Conservation (phyloP, 2,888 invertebrate species). For the Acanthacorydalis orientalis region DNA sequence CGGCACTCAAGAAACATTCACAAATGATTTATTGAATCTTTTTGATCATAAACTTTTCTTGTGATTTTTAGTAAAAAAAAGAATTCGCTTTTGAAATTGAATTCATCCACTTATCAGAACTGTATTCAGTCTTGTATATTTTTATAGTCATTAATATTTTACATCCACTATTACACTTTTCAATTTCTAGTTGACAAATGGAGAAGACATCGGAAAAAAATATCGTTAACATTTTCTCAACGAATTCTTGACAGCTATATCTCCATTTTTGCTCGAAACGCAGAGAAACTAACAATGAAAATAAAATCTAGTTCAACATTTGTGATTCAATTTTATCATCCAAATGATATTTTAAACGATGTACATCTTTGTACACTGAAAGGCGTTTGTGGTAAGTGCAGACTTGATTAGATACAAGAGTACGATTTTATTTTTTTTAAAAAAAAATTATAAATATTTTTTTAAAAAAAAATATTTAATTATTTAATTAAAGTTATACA, state of each 20-base stretch:
- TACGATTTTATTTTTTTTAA: background rate
- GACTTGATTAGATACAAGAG: background rate
- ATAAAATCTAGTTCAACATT: background rate
- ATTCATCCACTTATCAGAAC: no score
- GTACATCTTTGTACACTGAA: conserved; percentile 1
- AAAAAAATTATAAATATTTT: no score
- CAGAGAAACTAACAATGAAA: background rate
- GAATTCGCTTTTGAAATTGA: no score
- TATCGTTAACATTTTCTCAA: conserved; percentile 1
- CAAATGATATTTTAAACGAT: background rate
- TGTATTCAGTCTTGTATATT: no score
- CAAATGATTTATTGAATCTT: no score
- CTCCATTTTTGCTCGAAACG: background rate
- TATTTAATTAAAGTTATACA: no score
- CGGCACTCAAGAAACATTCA: no score
- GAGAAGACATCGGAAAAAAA: conserved; percentile 1
- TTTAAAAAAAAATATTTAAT: no score
- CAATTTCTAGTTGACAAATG: background rate
- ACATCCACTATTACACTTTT: background rate
- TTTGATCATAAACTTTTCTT: no score
- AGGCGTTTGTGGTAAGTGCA: conserved; percentile 1
- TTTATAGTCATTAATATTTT: background rate
- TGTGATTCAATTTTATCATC: background rate
- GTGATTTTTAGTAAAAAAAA: no score
- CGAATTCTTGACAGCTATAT: conserved; percentile 1